phyloP scores from a whole-genome alignment of 1,140 invertebrate species.

The Eumaeus atala region DNA sequence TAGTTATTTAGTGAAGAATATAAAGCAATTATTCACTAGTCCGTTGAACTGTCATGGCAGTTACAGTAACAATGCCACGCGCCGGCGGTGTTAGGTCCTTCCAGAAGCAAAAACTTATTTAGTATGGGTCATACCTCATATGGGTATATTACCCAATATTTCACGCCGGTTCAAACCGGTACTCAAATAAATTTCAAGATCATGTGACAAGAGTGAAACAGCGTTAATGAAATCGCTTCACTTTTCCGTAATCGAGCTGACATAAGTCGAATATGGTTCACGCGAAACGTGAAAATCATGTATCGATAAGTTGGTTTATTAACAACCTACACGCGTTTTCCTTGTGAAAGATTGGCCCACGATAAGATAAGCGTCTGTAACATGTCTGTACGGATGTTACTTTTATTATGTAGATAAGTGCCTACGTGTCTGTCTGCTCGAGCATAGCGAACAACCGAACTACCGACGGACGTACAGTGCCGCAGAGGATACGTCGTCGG shows the following conservation, averaged over 20 bases:
- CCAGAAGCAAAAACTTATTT: no score
- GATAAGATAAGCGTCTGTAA: conserved; percentile 7
- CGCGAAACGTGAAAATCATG: conserved; percentile 6
- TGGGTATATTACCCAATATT: no score
- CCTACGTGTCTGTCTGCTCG: no score
- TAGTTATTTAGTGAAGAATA: no score
- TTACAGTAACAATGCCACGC: no score
- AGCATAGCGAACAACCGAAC: no score
- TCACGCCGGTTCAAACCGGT: not conserved
- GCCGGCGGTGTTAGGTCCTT: no score
- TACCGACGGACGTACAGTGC: no score
- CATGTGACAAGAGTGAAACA: not conserved
- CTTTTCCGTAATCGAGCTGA: conserved; percentile 21
- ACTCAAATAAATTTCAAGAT: not conserved
- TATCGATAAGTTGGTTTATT: conserved; percentile 1
- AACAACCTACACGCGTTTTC: not conserved
- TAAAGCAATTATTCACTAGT: no score
- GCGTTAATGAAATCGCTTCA: not conserved
- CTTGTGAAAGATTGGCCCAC: not conserved
- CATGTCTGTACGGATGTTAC: not conserved
- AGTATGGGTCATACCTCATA: no score
- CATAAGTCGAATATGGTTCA: not conserved
- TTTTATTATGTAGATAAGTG: conserved; percentile 4
- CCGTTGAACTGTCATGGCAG: no score
- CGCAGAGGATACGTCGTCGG: no score